A percentile compares a stretch with the other conserved stretches of the same genome.
Conservation (phyloP, 2,113 vertebrate species). For the Lanius collurio region DNA sequence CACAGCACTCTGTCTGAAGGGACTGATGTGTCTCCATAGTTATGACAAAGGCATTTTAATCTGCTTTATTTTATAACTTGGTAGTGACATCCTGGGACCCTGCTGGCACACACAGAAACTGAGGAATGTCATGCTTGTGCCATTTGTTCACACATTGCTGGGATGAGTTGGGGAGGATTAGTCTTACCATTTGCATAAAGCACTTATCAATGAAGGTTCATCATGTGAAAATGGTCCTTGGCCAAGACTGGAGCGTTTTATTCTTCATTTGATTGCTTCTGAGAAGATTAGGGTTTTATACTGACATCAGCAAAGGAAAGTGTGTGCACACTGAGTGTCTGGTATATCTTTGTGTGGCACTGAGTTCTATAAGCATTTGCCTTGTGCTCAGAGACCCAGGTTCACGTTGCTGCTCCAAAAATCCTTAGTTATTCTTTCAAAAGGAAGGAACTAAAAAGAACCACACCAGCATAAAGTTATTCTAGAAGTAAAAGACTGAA, state of each 20-base stretch:
- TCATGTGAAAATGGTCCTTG: neutral
- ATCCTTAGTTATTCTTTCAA: neutral
- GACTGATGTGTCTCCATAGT: neutral
- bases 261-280: neutral
- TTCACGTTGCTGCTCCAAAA: neutral
- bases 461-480: neutral
- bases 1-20: neutral
- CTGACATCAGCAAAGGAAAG: neutral
- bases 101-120: slow-evolving; percentile 20
- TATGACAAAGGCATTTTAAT: slow-evolving; percentile 31
- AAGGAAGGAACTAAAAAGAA: neutral
- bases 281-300: neutral
- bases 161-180: neutral
- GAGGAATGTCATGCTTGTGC: slow-evolving; percentile 41
- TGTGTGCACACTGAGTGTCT: neutral
- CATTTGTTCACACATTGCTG: slow-evolving; percentile 45
- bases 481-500: neutral
- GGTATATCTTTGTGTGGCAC: neutral
- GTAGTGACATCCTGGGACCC: neutral
- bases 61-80: slow-evolving; percentile 17
- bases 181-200: slow-evolving; percentile 3
- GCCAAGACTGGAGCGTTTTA: neutral
- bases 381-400: neutral
- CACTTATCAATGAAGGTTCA: neutral
- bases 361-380: neutral